Base-by-base conservation (phyloP, 2,113 vertebrate genomes). In the Myanophis thanlyinensis region DNA sequence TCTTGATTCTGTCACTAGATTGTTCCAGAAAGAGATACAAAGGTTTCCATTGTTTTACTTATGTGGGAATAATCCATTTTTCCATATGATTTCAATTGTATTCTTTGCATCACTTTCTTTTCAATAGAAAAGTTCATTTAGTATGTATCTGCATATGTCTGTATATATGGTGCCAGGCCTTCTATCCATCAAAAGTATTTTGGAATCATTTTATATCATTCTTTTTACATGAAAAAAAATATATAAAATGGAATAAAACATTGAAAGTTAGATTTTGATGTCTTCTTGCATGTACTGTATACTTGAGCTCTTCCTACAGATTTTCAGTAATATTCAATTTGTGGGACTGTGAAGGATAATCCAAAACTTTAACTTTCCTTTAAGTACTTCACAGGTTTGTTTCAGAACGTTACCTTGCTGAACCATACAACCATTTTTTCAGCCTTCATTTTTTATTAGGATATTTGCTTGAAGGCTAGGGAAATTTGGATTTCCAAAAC, bases 31-130 rank as follows among this genome's bases (percentile, higher is more conserved):
- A 59, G 10, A 89, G 18, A 25, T 88, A 10, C 59, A 4, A 0
- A 93, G 30, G 27, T 54, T 93, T 93, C 49, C 13, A 47, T 53
- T 93, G 92, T 73, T 91, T 84, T 90, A 25, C 93, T 87, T 25
- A 92, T 52, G 20, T 92, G 85, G 95, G 94, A 94, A 94, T 40
- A 91, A 91, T 30, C 4, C 85, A 7, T 12, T 49, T 7, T 52
- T 1, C 44, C 49, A 92, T 86, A 86, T 59, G 5, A 49, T n/a
- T 4, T 44, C 88, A 18, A 80, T 10, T 56, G 67, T 40, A 1
- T 49, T 95, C 27, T 47, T 96, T 91, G 49, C 59, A 30, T 94
- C 6, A 11, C 5, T 92, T 67, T 51, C 27, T 15, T 88, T 47
- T 73, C 25, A 53, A 44, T 59, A n/a, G 87, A 62, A 73, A 5